A percentile compares a stretch with the other conserved stretches of the same genome.
These are phyloP conservation scores for Leptura quadrifasciata DNA, from an alignment of 2,888 invertebrate genomes.

Conservation along the genomic window DNA sequence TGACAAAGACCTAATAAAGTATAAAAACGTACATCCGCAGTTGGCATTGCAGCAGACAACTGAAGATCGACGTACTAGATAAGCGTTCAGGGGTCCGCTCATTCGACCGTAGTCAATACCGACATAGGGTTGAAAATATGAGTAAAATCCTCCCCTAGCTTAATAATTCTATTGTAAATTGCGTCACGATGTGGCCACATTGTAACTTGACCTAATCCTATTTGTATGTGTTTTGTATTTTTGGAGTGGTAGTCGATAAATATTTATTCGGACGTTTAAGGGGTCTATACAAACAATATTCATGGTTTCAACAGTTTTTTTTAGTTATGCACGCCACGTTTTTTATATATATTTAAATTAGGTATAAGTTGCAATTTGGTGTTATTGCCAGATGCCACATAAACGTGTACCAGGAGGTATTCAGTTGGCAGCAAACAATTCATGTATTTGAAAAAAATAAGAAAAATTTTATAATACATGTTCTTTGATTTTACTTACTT, in stretches of 20 bases:
- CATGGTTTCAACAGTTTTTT: slow-evolving; percentile 53
- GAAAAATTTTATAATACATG: too few species aligned
- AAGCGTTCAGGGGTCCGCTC: slow-evolving; percentile 41
- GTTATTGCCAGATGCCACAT: slow-evolving; percentile 21
- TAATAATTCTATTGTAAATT: slow-evolving; percentile 60
- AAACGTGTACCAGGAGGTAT: background rate
- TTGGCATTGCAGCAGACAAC: slow-evolving; percentile 54
- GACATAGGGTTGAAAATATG: slow-evolving; percentile 42
- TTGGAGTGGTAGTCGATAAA: slow-evolving; percentile 60
- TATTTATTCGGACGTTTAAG: slow-evolving; percentile 56
- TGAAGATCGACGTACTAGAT: slow-evolving; percentile 54
- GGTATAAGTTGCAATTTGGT: slow-evolving; percentile 52
- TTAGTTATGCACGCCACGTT: slow-evolving; percentile 28
- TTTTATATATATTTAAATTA: slow-evolving; percentile 24
- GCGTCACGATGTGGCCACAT: slow-evolving; percentile 63
- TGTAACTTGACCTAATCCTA: slow-evolving; percentile 64
- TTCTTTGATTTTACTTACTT: too few species aligned
- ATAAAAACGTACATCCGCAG: slow-evolving; percentile 54
- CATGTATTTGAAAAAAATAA: too few species aligned
- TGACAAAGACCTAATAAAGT: slow-evolving; percentile 49
- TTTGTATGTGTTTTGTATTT: slow-evolving; percentile 62
- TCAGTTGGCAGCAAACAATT: background rate
- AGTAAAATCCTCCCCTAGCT: slow-evolving; percentile 45
- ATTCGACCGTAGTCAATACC: slow-evolving; percentile 18
- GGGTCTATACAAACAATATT: slow-evolving; percentile 52